Conservation (phyloP, 1,140 invertebrate species). For the Eumeta japonica region DNA sequence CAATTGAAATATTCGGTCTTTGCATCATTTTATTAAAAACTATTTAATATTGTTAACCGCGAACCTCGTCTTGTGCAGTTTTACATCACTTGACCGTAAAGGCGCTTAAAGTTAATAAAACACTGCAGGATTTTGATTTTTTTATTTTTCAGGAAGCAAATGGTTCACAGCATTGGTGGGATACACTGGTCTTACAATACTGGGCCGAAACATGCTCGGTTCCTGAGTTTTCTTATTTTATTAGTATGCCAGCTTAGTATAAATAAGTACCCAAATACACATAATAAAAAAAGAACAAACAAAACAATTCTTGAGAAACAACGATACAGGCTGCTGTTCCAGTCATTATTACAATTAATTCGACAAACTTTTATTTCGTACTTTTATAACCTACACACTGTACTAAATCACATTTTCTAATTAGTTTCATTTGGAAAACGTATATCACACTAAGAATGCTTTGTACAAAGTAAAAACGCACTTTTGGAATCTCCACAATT, state of each 20-base stretch:
- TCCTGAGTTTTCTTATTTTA: no score
- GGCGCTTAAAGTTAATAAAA: slow-evolving; percentile 9
- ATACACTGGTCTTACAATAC: slow-evolving; percentile 47
- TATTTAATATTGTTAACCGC: no score
- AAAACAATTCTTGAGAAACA: slow-evolving; percentile 47
- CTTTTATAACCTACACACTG: slow-evolving; percentile 45
- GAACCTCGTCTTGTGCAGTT: no score
- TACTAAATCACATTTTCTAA: slow-evolving; percentile 53
- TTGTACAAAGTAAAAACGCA: slow-evolving; percentile 49
- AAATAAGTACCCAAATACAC: slow-evolving; percentile 49
- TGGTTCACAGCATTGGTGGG: slow-evolving; percentile 57
- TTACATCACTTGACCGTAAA: no score
- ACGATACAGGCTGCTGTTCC: slow-evolving; percentile 41
- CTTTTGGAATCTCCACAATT: neutral
- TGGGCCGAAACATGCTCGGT: slow-evolving; percentile 51
- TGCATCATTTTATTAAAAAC: no score
- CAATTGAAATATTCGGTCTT: no score
- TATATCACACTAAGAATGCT: slow-evolving; percentile 54
- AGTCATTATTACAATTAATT: slow-evolving; percentile 44
- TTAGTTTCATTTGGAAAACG: slow-evolving; percentile 47
- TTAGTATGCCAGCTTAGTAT: slow-evolving; percentile 48
- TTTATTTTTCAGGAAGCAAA: slow-evolving; percentile 57
- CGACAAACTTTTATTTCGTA: slow-evolving; percentile 38
- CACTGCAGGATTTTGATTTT: slow-evolving; percentile 38
- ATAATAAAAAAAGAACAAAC: no score